Evolutionary conservation across 2,113 vertebrate genomes (phyloP).

Genomic region (Bolborhynchus lineola): DNA sequence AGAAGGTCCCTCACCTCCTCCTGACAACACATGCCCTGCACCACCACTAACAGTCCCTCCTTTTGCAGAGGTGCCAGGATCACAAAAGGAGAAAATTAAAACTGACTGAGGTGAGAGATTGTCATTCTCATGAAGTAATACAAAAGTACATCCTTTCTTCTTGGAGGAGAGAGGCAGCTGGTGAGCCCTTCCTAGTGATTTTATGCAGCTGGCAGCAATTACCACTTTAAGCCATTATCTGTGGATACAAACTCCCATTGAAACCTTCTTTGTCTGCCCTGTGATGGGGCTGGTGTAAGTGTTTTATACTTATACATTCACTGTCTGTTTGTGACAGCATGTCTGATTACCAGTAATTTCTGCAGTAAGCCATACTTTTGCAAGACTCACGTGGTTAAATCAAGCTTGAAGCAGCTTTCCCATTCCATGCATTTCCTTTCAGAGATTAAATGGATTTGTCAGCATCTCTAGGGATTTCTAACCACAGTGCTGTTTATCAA

Average conservation of each 20-base stretch:
- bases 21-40: neutral
- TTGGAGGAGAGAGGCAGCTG: constrained; percentile 56
- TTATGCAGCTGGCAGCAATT: constrained; percentile 71
- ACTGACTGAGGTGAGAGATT: neutral
- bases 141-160: constrained; percentile 17
- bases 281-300: neutral
- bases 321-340: constrained; percentile 42
- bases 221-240: constrained; percentile 63
- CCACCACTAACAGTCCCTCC: neutral
- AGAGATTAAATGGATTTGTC: neutral
- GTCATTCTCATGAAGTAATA: neutral
- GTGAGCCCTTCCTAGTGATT: constrained; percentile 31
- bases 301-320: neutral
- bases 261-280: constrained; percentile 58
- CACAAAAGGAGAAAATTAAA: constrained; percentile 25
- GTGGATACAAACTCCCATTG: constrained; percentile 37
- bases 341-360: constrained; percentile 37
- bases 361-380: constrained; percentile 28
- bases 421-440: neutral
- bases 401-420: neutral
- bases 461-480: neutral
- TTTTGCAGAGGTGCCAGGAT: neutral
- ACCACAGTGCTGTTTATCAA: neutral
- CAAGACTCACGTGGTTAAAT: neutral
- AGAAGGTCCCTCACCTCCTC: neutral